Base-by-base conservation (phyloP, 2,113 vertebrate species). In the Amblyopsis rosae region DNA sequence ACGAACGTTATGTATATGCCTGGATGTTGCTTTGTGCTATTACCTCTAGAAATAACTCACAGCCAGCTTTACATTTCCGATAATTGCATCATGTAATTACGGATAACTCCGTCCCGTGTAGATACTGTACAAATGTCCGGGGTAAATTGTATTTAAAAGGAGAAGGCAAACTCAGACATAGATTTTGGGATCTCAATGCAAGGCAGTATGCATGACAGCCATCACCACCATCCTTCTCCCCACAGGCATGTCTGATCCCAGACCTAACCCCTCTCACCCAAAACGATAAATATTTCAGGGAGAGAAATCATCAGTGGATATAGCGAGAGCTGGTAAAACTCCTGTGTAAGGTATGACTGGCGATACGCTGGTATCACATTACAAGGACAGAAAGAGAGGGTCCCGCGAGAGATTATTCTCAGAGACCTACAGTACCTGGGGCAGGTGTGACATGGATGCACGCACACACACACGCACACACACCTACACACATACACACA, bases 281-380 rank as follows among this genome's bases (percentile, higher is more conserved):
- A 58, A 65, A 79, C 86, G 67, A 89, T 89, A 89, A 90, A 88
- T 86, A 88, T 90, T 91, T 88, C 82, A 88, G 69, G 67, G 69
- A 60, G 59, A 65, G 67, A 79, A 87, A 87, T 86, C 85, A 87
- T 85, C 85, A 65, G 75, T 69, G 62, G 73, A 76, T 87, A 73
- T 87, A 79, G n/a, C 45, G 72, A 72, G 72, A 83, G 70, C 79
- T 77, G 59, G 65, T 76, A 79, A 80, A 79, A 67, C 69, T 4
- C 58, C 61, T 70, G 68, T 62, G 81, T 76, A 70, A 64, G 79
- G 81, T 70, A 77, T 58, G 32, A 66, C 56, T 76, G 78, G 82
- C 59, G 79, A 70, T 45, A 69, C 75, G 81, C 82, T 87, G 35
- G 4, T 26, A 26, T 26, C 76, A 79, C 71, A 58, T 79, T 72